Conservation (phyloP, 2,113 vertebrate genomes). For the Beaufortia kweichowensis region DNA sequence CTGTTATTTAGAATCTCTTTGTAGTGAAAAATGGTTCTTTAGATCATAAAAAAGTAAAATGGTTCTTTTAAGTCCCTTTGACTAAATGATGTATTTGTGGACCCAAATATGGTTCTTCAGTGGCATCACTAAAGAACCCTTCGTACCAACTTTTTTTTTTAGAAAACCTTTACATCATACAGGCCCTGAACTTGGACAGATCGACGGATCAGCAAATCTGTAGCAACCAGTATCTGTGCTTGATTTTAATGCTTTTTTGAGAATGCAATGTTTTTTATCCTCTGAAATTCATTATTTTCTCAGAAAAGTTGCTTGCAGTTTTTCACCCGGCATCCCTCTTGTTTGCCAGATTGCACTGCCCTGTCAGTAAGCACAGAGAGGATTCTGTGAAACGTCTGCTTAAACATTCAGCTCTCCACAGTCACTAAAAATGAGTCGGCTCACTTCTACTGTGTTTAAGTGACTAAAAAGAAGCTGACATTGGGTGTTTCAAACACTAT, state of each 20-base stretch:
- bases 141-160: no score
- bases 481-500: not conserved
- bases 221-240: constrained; percentile 28
- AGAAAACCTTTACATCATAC: constrained; percentile 4
- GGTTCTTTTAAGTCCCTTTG: no score
- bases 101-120: no score
- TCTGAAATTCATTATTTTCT: not conserved
- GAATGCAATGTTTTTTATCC: not conserved
- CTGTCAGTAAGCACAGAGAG: constrained; percentile 7
- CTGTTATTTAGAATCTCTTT: no score
- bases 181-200: constrained; percentile 30
- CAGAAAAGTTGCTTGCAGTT: constrained; percentile 33
- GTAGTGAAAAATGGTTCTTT: no score
- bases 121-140: no score
- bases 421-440: constrained; percentile 22
- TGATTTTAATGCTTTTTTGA: constrained; percentile 15
- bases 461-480: constrained; percentile 2
- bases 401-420: not conserved
- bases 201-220: constrained; percentile 22
- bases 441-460: constrained; percentile 23
- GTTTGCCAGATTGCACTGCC: not conserved
- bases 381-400: constrained; percentile 9
- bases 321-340: not conserved
- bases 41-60: no score
- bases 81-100: no score